phyloP scores from a whole-genome alignment of 2,113 vertebrate genomes.

The Marmota monax region DNA sequence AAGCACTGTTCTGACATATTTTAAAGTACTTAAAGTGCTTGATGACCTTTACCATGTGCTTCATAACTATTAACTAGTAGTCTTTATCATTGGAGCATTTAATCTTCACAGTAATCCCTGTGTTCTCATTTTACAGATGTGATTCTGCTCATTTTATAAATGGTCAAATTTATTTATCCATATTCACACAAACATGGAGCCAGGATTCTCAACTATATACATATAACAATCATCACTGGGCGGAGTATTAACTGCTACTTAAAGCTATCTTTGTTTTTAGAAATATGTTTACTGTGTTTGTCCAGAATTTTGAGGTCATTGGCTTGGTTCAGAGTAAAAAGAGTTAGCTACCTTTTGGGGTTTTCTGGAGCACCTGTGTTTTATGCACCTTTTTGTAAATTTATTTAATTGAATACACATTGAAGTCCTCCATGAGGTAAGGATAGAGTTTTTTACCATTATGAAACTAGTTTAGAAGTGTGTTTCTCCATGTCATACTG shows the following conservation, averaged over 20 bases:
- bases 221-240: neutral
- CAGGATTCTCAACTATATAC: neutral
- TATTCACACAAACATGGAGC: neutral
- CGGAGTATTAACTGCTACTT: neutral
- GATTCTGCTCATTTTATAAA: neutral
- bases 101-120: neutral
- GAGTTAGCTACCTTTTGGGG: neutral
- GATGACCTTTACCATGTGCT: neutral
- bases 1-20: neutral
- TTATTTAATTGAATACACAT: conserved; percentile 36
- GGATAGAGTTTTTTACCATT: neutral
- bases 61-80: neutral
- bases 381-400: neutral
- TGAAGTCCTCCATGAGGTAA: neutral
- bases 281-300: neutral
- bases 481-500: neutral
- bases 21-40: neutral
- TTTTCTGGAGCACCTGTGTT: conserved; percentile 17
- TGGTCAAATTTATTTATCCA: neutral
- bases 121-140: neutral
- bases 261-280: neutral
- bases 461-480: neutral
- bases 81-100: neutral
- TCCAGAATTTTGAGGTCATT: conserved; percentile 48
- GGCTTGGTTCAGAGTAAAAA: neutral